These are phyloP conservation scores for Porites lutea DNA, from an alignment of 64 coral and sea anemone species.

Conservation along the genomic window DNA sequence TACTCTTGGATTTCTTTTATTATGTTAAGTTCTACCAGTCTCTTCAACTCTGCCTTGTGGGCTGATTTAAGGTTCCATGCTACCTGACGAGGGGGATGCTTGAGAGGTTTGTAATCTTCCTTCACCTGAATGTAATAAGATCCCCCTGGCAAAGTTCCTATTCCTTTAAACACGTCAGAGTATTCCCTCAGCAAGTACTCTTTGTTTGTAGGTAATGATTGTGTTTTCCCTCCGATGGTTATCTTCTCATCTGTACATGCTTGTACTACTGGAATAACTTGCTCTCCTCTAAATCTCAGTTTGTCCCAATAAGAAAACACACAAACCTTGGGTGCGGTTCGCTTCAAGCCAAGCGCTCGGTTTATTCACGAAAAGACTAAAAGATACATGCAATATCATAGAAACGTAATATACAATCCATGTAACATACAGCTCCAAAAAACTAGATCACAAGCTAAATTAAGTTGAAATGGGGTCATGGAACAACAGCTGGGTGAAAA, in stretches of 20 bases:
- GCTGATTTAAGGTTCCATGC: slow-evolving; percentile 38
- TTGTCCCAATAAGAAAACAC: too few relatives aligned
- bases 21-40: neutral
- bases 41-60: slow-evolving; percentile 17
- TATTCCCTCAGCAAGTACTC: slow-evolving; percentile 51
- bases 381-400: too few relatives aligned
- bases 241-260: neutral
- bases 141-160: slow-evolving; percentile 53
- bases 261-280: neutral
- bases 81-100: slow-evolving; percentile 34
- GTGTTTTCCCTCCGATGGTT: slow-evolving; percentile 42
- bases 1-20: slow-evolving; percentile 14
- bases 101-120: slow-evolving; percentile 13
- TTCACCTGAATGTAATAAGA: slow-evolving; percentile 55
- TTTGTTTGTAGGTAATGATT: slow-evolving; percentile 52
- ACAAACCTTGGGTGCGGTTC: too few relatives aligned
- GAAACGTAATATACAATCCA: too few relatives aligned
- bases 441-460: too few relatives aligned
- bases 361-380: too few relatives aligned
- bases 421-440: too few relatives aligned
- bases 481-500: too few relatives aligned
- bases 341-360: too few relatives aligned
- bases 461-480: too few relatives aligned
- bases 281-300: too few relatives aligned
- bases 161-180: slow-evolving; percentile 53